Conservation (phyloP, 2,888 invertebrate species). For the Augiades crinisus region DNA sequence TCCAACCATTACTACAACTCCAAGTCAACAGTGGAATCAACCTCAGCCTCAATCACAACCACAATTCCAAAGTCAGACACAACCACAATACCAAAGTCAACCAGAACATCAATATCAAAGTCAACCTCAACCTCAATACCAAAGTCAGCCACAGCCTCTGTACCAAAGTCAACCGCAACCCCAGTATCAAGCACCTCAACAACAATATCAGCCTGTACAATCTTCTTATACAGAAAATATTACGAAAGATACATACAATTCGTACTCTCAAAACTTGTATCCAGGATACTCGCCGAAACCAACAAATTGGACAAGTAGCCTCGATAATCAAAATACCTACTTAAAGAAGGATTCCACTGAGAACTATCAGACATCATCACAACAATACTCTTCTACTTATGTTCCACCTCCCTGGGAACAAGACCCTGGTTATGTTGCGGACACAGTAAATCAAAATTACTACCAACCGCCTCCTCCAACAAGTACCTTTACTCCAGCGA, state of each 20-base stretch:
- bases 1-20: constrained; percentile 42
- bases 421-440: constrained; percentile 57
- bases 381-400: constrained; percentile 63
- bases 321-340: constrained; percentile 53
- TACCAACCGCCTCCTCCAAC: constrained; percentile 54
- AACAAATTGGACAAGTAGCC: constrained; percentile 48
- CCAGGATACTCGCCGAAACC: constrained; percentile 60
- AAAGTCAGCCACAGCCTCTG: constrained; percentile 35
- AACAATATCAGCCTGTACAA: constrained; percentile 37
- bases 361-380: constrained; percentile 55
- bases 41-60: constrained; percentile 33
- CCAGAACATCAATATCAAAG: constrained; percentile 34
- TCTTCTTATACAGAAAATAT: constrained; percentile 51
- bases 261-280: constrained; percentile 45
- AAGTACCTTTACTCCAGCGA: constrained; percentile 40
- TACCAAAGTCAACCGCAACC: constrained; percentile 35
- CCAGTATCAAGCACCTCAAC: constrained; percentile 38
- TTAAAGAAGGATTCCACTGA: constrained; percentile 51
- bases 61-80: constrained; percentile 38
- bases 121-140: constrained; percentile 40
- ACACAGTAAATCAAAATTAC: constrained; percentile 51
- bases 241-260: constrained; percentile 44
- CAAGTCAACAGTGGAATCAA: constrained; percentile 40
- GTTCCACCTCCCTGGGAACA: constrained; percentile 78
- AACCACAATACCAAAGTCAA: constrained; percentile 34